These are phyloP conservation scores for Ploceus nigricollis DNA, from an alignment of 2,113 vertebrate species.

Conservation along the genomic window DNA sequence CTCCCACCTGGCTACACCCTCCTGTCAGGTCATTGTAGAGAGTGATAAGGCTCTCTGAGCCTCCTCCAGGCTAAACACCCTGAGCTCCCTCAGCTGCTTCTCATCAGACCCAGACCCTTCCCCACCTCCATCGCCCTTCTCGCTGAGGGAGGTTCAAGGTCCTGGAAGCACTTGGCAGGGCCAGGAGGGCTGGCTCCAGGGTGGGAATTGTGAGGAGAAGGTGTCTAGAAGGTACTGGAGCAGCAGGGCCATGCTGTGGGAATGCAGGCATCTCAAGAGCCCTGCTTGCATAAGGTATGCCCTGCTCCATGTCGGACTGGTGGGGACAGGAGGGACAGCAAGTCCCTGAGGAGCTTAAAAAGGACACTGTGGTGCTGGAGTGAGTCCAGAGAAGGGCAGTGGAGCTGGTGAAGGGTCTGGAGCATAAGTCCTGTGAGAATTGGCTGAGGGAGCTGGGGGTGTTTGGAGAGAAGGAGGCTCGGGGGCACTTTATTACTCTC, in stretches of 20 bases:
- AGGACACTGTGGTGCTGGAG: not conserved
- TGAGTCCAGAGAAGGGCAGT: not conserved
- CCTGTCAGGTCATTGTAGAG: not conserved
- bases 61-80: not conserved
- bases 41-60: no score
- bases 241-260: rapidly evolving
- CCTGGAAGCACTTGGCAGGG: not conserved
- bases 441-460: not conserved
- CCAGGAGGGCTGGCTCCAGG: not conserved
- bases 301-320: not conserved
- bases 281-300: not conserved
- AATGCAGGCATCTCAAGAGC: not conserved
- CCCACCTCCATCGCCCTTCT: not conserved
- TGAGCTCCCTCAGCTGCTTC: not conserved
- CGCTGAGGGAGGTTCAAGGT: no score
- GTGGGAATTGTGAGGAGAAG: not conserved
- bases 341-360: not conserved
- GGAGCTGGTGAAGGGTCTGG: not conserved
- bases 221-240: not conserved
- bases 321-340: no score
- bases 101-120: not conserved
- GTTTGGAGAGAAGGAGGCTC: not conserved
- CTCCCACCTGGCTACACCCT: no score
- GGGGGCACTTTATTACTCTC: not conserved
- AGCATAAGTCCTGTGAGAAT: not conserved